Conservation (phyloP, 2,113 vertebrate species). For the Platanista minor region DNA sequence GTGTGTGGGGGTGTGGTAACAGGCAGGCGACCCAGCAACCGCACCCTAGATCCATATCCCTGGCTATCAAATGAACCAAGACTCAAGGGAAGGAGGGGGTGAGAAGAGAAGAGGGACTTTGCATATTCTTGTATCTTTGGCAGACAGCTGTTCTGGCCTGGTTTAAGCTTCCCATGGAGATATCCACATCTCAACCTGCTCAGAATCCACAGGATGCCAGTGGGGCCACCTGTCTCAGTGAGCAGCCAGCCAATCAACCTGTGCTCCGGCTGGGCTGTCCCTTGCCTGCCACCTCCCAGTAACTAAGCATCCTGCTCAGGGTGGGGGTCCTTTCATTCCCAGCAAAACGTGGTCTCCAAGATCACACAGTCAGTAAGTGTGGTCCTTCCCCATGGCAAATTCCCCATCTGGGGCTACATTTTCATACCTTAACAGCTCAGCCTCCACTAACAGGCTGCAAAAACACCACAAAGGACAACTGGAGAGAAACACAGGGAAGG, state of each 20-base stretch:
- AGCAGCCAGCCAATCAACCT: neutral
- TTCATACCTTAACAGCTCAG: constrained; percentile 21
- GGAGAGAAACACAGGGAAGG: constrained; percentile 36
- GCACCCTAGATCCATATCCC: neutral
- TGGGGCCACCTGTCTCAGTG: neutral
- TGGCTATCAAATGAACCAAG: constrained; percentile 30
- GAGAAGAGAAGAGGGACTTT: constrained; percentile 70
- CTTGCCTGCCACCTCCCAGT: neutral
- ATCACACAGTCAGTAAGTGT: neutral
- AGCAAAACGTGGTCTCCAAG: constrained; percentile 20
- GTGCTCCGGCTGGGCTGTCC: neutral
- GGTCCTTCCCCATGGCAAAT: neutral
- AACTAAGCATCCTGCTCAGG: neutral
- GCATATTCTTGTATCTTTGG: constrained; percentile 81
- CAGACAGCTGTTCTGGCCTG: constrained; percentile 77
- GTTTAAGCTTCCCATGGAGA: constrained; percentile 33
- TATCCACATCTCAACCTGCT: neutral
- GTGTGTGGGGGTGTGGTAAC: neutral
- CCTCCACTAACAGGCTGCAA: constrained; percentile 42
- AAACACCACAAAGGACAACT: constrained; percentile 46
- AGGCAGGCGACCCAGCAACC: constrained; percentile 7
- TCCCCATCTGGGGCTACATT: constrained; percentile 39
- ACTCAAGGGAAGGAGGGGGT: constrained; percentile 53
- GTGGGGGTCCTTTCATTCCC: neutral
- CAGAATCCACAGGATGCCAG: neutral